These are phyloP conservation scores for Ictalurus punctatus DNA, from an alignment of 2,113 vertebrate genomes.

Conservation along the genomic window DNA sequence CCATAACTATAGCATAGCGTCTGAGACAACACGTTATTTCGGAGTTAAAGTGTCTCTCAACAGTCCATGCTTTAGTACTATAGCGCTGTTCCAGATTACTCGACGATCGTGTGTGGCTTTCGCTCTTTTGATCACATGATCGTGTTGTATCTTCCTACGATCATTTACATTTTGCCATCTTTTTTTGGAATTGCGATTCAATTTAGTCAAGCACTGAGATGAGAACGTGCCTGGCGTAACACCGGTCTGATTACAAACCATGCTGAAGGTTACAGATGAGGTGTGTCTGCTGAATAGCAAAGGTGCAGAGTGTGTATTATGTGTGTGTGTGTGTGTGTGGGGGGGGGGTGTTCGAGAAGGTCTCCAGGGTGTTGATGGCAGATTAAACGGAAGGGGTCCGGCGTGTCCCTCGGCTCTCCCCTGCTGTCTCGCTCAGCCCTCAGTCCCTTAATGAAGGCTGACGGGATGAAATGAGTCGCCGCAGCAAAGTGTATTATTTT, in stretches of 20 bases:
- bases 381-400: slow-evolving; percentile 96
- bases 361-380: slow-evolving; percentile 93
- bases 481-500: slow-evolving; percentile 98
- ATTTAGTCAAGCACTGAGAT: slow-evolving; percentile 17
- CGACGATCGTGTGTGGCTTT: not conserved
- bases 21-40: not conserved
- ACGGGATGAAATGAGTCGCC: slow-evolving; percentile 98
- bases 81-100: not conserved
- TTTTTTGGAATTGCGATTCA: not conserved
- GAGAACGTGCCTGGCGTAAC: slow-evolving; percentile 49
- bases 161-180: not conserved
- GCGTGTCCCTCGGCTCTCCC: slow-evolving; percentile 75
- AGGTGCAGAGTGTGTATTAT: slow-evolving; percentile 43
- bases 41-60: not conserved
- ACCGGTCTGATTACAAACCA: slow-evolving; percentile 73
- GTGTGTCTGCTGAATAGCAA: slow-evolving; percentile 86
- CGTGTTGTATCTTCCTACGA: not conserved
- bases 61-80: not conserved
- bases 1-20: not conserved
- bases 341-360: slow-evolving; percentile 64
- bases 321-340: not conserved
- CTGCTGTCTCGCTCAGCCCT: slow-evolving; percentile 88
- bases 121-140: not conserved
- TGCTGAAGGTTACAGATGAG: slow-evolving; percentile 83
- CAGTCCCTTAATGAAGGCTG: slow-evolving; percentile 92